Evolutionary conservation across 2,888 invertebrate genomes (phyloP), one percentile per base, ranked within the genome.

Genomic region (Eupithecia pulchellata): DNA sequence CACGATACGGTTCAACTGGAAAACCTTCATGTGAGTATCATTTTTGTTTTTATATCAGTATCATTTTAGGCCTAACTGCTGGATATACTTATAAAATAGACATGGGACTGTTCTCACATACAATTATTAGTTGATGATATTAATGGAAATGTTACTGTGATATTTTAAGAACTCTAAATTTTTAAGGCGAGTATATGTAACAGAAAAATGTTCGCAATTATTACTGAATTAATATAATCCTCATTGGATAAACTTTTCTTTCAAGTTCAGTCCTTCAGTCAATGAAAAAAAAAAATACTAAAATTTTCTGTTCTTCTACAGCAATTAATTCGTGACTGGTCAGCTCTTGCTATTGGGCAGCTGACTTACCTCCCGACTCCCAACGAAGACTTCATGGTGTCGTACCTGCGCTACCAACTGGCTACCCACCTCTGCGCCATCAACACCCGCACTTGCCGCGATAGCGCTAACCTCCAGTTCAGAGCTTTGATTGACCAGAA

Each of bases 321-420:
- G 92, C 27, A 2, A 0, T 27, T 80, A 25, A 87, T 93, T 34
- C 60, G 70, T 2, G n/a, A 62, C 0, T 93, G 91, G 93, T 79
- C 89, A 0, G 58, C 73, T 0, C 78, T 60, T 0, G 86, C 84
- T 0, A 93, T 93, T 78, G 67, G 0, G 0, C 65, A 80, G 0
- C 73, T 94, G 3, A 82, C 80, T 0, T 93, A 93, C 79, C 39
- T 67, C 6, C 87, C 88, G 0, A 34, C 52, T 0, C 0, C 71
- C 0, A 70, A 70, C 1, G 93, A 93, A 20, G 32, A 76, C 2
- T 94, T 91, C 81, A 92, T 93, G 91, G 78, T 78, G 2, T 86
- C 90, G 0, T 93, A 92, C 78, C 79, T 92, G 47, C 88, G 93
- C 11, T 89, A 82, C 72, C 90, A 91, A 73, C 66, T 94, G 20